phyloP scores from a whole-genome alignment of 2,888 invertebrate genomes.

The Papilio demoleus region DNA sequence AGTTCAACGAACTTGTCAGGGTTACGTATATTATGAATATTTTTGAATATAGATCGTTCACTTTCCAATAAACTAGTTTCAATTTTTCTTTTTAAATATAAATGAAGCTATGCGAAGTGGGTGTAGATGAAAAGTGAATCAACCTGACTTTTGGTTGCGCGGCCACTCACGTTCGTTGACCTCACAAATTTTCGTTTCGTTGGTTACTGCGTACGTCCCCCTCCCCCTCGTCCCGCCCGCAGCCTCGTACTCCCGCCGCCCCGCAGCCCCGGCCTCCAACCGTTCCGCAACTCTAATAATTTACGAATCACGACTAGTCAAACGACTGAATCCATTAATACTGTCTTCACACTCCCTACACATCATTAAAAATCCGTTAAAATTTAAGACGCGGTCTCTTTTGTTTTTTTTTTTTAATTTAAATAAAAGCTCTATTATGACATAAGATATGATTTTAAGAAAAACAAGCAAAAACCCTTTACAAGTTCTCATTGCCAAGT shows the following conservation, averaged over 20 bases:
- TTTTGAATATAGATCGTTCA: conserved; percentile 22
- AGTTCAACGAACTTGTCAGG: conserved; percentile 8
- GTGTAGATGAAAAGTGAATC: conserved; percentile 82
- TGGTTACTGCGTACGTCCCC: conserved; percentile 67
- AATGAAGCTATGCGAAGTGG: conserved; percentile 68
- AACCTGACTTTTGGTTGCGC: conserved; percentile 77
- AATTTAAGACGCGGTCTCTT: background rate
- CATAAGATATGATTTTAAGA: conserved; percentile 32
- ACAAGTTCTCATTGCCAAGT: conserved; percentile 42
- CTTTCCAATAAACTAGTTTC: conserved; percentile 62
- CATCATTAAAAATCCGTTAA: background rate
- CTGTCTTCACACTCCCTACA: conserved; percentile 1
- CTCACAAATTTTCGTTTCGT: conserved; percentile 83
- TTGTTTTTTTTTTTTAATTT: too few species aligned
- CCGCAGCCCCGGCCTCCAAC: conserved; percentile 54
- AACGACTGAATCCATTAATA: conserved; percentile 46
- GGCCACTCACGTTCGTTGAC: conserved; percentile 81
- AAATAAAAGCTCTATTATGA: conserved; percentile 36
- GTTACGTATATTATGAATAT: conserved; percentile 7
- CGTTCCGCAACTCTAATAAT: conserved; percentile 65
- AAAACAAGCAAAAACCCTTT: conserved; percentile 42
- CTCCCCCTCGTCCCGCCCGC: conserved; percentile 49
- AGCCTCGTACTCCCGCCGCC: conserved; percentile 39
- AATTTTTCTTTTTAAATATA: conserved; percentile 61
- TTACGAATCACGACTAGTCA: conserved; percentile 67